A percentile compares a stretch with the other conserved stretches of the same genome.
These are phyloP conservation scores for Limnephilus marmoratus DNA, from an alignment of 2,888 invertebrate genomes.

Conservation along the genomic window DNA sequence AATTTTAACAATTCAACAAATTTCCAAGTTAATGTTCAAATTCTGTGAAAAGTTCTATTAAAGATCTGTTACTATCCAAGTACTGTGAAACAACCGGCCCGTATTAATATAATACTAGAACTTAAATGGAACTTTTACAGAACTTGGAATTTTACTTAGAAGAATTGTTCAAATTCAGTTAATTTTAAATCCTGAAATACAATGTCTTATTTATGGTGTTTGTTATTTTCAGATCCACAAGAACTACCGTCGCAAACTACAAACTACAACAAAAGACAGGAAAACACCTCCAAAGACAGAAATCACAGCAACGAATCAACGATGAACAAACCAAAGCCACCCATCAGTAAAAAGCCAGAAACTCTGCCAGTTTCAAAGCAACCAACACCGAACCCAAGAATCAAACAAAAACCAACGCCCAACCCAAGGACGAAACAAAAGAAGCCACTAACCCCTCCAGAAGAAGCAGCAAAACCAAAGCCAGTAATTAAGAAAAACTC, in stretches of 20 bases:
- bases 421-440: background rate
- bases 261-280: background rate
- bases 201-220: background rate
- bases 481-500: background rate
- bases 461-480: background rate
- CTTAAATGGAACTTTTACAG: too few species aligned
- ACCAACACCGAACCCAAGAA: constrained; percentile 27
- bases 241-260: background rate
- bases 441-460: background rate
- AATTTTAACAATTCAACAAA: too few species aligned
- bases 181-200: too few species aligned
- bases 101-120: too few species aligned
- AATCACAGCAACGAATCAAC: background rate
- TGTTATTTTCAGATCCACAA: constrained; percentile 1
- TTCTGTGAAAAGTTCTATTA: too few species aligned
- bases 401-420: constrained; percentile 32
- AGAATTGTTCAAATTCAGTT: too few species aligned
- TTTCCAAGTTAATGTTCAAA: too few species aligned
- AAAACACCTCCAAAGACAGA: constrained; percentile 9
- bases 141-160: too few species aligned
- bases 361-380: constrained; percentile 2
- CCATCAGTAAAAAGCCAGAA: constrained; percentile 45
- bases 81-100: too few species aligned
- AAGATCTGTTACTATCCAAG: too few species aligned
- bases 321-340: constrained; percentile 33